Base-by-base conservation (phyloP, 2,888 invertebrate species). In the Chloromyia formosa region DNA sequence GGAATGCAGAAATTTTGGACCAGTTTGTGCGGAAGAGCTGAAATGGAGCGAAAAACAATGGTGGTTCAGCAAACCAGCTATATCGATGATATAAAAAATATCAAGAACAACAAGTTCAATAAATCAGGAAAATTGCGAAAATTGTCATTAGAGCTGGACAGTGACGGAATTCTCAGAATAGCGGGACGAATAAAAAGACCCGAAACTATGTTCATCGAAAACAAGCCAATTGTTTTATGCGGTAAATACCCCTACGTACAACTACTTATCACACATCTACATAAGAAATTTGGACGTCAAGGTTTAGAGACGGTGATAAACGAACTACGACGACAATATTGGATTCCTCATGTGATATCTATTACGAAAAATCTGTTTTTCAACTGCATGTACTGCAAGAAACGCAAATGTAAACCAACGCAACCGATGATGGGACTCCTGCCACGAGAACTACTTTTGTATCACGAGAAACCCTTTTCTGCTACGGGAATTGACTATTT, bases 351-450 rank as follows among this genome's bases (percentile, higher is more conserved):
- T 58, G 10, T 75, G 18, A 64, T 16, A 20, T 35, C 22, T 18
- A 10, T 61, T 22, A 66, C 73, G 12, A 75, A 71, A 71, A 77
- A 73, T 10, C 23, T 74, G 1, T 27, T 77, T 1, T 56, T 18
- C 5, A 40, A 64, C 20, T 74, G 77, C 49, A 35, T 60, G 3
- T 72, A 62, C 40, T 77, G 77, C 27, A 64, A 56, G 53, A 72
- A 73, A 35, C 61, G 35, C 45, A 71, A 72, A 49, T 27, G 62
- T 20, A 76, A 72, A 56, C 76, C 75, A 0, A 56, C 60, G 5
- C 74, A 73, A 60, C 81, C 79, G 60, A 20, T 78, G 7, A 81
- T 80, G 80, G 80, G 79, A 16, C 27, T 78, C 12, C 75, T 81
- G 18, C 80, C 81, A 12, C 45, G 20, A 14, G 73, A 77, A 18